Base-by-base conservation (phyloP, 2,797 vertebrate genomes). In the Danionella dracula region DNA sequence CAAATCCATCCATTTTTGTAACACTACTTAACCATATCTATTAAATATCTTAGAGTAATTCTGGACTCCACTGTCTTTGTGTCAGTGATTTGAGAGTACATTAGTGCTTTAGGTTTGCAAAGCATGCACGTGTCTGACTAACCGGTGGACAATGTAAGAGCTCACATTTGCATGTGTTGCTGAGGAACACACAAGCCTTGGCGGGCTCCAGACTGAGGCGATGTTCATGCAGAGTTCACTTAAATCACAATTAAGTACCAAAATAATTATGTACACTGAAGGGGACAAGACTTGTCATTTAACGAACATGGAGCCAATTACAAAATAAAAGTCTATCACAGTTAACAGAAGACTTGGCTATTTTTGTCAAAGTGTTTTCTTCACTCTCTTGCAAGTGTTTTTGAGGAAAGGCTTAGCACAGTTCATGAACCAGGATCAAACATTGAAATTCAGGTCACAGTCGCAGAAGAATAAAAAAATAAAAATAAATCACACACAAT, bases 181-280 rank as follows among this genome's bases (percentile, higher is more conserved):
- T 88, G 84, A 86, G 84, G 83, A 83, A 84, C 78, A 82, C 85
- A 84, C 80, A 81, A 81, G n/a, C 78, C 75, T 85, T 82, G 83
- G 84, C 84, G 86, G 82, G 85, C 83, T 81, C 27, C 37, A 62
- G 79, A 85, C 81, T 73, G 78, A 84, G 84, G 85, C 86, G 68
- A 83, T 87, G 87, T 85, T 87, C 87, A 90, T 90, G 88, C 86
- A 85, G 85, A 86, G 83, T 78, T 81, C 80, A 87, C 84, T 82
- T 81, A 82, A 85, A 81, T 85, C 82, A 87, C 86, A 88, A 75
- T 84, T 82, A 86, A 86, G 86, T 82, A 79, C 83, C 74, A 77
- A 76, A 73, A 78, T 41, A 16, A 58, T 82, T 89, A 89, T 89
- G 83, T 88, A 89, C 85, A 89, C 66, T 76, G 68, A 82, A 78